Base-by-base conservation (phyloP, 2,888 invertebrate genomes). In the Cerastis rubricosa region DNA sequence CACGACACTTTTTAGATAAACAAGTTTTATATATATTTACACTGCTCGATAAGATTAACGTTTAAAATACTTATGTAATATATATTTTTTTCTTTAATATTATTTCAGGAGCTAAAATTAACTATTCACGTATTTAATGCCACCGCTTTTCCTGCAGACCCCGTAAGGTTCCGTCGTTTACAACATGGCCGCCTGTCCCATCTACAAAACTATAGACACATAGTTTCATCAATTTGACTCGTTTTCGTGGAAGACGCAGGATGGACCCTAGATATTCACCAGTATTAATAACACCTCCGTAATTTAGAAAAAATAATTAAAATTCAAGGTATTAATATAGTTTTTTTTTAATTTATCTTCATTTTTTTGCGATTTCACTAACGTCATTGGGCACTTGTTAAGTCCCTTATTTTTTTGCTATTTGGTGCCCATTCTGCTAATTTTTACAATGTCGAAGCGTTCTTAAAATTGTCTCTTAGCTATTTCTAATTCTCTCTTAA, bases 111-210 rank as follows among this genome's bases (percentile, higher is more conserved):
- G 85, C 80, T 90, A 85, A 75, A 71, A 66, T 66, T 81, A 88
- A 84, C 84, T 81, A 71, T 88, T 88, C 86, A 87, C 89, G 89
- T 89, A 91, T 89, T 87, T 88, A 88, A 89, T 90, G 84, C 89
- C 86, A 91, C 89, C 93, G 89, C 92, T 94, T 94, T 88, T 94
- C 90, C 94, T 92, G 90, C 94, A 94, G 94, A 93, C 87, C 88
- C 88, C 88, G 89, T 93, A 89, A 89, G 89, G 85, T 90, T 85
- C 78, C 89, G 85, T 90, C 87, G 89, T 90, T 84, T 85, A 76
- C 88, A 88, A 79, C 88, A 88, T 89, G 88, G 88, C 88, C 80
- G 88, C 88, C 83, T 89, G 78, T 81, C 80, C 81, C 80, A 84
- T 81, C 87, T 82, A 87, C 81, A 85, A 86, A 87, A 88, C 86